A percentile compares a stretch with the other conserved stretches of the same genome.
Conservation (phyloP, 2,888 invertebrate genomes). For the Tromatobia lineatoria region DNA sequence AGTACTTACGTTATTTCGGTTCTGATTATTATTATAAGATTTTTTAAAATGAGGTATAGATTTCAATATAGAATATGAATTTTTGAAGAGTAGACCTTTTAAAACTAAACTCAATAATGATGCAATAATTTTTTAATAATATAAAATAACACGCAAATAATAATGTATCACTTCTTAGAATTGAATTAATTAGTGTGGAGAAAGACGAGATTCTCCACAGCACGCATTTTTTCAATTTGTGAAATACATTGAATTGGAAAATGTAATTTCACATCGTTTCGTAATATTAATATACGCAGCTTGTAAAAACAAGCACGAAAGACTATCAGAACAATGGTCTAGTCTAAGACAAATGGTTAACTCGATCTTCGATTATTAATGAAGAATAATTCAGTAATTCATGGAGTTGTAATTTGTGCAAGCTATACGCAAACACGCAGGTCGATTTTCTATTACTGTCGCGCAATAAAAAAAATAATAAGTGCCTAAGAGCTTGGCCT, state of each 20-base stretch:
- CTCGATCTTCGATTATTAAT: not conserved
- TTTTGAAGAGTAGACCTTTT: too few relatives aligned
- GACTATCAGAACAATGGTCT: not conserved
- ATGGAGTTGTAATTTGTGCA: not conserved
- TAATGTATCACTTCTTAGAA: too few relatives aligned
- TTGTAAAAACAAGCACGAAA: not conserved
- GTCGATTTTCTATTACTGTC: constrained; percentile 8
- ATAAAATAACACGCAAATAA: too few relatives aligned
- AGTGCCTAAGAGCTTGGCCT: constrained; percentile 50
- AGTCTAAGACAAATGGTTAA: not conserved
- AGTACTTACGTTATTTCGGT: too few relatives aligned
- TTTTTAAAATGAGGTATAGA: too few relatives aligned
- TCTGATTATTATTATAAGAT: too few relatives aligned
- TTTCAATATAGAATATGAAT: too few relatives aligned
- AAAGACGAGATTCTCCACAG: not conserved
- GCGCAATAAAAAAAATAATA: constrained; percentile 7
- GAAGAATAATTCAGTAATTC: not conserved
- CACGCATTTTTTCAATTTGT: not conserved
- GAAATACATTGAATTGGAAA: not conserved
- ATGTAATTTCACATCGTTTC: not conserved
- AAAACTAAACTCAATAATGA: too few relatives aligned
- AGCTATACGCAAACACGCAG: not conserved
- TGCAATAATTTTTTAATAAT: too few relatives aligned
- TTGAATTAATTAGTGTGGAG: too few relatives aligned
- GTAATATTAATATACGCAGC: not conserved